Conservation (phyloP, 1,140 invertebrate genomes). For the Drosophila tropicalis region DNA sequence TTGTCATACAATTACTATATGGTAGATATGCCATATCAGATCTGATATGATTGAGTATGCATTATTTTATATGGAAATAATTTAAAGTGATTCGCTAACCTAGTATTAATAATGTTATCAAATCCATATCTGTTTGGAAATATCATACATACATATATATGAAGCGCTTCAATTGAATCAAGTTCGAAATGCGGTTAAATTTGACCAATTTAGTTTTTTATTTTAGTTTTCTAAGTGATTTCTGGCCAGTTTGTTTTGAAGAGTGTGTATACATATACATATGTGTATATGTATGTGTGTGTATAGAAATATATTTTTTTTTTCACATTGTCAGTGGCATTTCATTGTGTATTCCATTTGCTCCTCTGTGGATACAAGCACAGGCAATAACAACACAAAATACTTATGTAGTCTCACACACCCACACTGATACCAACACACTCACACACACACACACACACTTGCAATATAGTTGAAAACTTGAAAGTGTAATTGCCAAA, state of each 20-base stretch:
- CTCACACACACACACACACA: conserved; percentile 18
- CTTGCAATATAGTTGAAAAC: conserved; percentile 34
- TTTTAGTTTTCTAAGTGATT: background rate
- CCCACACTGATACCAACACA: background rate
- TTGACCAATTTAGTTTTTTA: background rate
- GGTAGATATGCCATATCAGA: background rate
- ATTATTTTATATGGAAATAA: background rate
- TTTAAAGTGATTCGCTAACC: conserved; percentile 3
- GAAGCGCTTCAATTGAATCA: background rate
- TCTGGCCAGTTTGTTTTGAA: no score
- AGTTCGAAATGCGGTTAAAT: background rate
- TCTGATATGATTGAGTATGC: background rate
- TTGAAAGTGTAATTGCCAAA: conserved; percentile 27
- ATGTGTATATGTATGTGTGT: background rate
- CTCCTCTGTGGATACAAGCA: no score
- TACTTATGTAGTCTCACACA: conserved; percentile 22
- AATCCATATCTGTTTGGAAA: background rate
- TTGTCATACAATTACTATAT: background rate
- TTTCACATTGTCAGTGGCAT: background rate
- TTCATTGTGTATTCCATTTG: background rate
- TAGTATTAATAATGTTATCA: background rate
- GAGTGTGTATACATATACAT: no score
- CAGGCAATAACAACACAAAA: no score
- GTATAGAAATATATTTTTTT: background rate
- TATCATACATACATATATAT: background rate